Base-by-base conservation (phyloP, 2,888 invertebrate species). In the Eumacrocentrus americanus region DNA sequence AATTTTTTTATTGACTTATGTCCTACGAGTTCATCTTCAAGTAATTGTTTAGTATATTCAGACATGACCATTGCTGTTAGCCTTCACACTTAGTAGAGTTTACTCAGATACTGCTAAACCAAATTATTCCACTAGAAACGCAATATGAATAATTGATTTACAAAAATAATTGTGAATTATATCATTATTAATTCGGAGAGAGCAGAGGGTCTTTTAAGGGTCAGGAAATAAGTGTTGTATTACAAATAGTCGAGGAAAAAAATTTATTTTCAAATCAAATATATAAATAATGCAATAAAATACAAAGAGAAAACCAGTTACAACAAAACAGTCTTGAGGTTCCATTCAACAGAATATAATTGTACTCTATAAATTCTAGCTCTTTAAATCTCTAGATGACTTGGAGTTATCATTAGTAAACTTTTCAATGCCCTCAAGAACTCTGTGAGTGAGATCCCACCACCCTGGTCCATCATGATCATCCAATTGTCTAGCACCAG, bases 401-500 rank as follows among this genome's bases (percentile, higher is more conserved):
- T 1, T 20, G 9, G 20, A 42, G 4, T 42, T 42, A 23, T 52
- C 34, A 35, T 2, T 14, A 20, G 53, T 47, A 50, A 66, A 69
- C 29, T 64, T 62, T 20, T 71, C 77, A 37, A 79, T 63, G 1
- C 72, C 72, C 22, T 71, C 72, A 9, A 77, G 63, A 6, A 77
- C 66, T 12, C 62, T 59, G 11, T 60, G 68, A 1, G 72, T 66
- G 4, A 71, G 61, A 46, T 74, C 70, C 68, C 68, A 71, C 77
- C 77, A 78, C 7, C 60, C 63, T 1, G 63, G 58, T 16, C 53
- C 57, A 18, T 65, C 61, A 22, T 55, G 14, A 58, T 51, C 40
- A 35, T 29, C 11, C 4, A 7, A 12, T 35, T 52, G 9, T 51
- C 73, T 67, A 1, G 52, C 58, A 38, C 60, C 61, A 3, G 53